phyloP scores from a whole-genome alignment of 2,797 vertebrate genomes.

The Eulemur mongoz region DNA sequence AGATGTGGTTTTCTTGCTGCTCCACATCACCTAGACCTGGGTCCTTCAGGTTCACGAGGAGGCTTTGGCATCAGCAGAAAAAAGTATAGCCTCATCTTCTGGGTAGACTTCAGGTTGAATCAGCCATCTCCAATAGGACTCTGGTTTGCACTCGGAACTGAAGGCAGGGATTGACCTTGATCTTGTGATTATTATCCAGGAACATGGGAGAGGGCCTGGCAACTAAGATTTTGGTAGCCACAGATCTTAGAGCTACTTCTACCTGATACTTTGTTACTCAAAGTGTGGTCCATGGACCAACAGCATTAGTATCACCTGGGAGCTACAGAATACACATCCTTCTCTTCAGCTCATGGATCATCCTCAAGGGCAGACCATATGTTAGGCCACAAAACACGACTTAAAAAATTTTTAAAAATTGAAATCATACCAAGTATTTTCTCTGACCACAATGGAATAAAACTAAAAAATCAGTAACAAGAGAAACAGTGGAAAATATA shows the following conservation, averaged over 20 bases:
- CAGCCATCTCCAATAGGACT: neutral
- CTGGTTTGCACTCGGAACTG: neutral
- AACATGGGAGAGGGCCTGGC: neutral
- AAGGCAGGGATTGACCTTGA: neutral
- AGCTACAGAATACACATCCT: neutral
- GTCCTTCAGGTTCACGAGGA: neutral
- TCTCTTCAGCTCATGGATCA: no score
- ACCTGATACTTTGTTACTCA: neutral
- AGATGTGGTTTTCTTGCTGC: neutral
- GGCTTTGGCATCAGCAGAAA: neutral
- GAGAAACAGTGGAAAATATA: no score
- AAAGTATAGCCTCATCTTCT: neutral
- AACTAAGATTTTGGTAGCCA: neutral
- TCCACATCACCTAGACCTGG: neutral
- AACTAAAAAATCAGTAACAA: no score
- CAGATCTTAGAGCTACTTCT: neutral
- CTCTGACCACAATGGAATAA: no score
- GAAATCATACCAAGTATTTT: no score
- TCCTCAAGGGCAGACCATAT: no score
- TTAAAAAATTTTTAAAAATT: no score
- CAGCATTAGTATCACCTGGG: neutral
- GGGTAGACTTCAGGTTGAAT: neutral
- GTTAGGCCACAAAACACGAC: no score
- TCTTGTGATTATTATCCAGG: neutral
- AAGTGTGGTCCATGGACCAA: neutral